Conservation (phyloP, 2,888 invertebrate genomes). For the Microdon myrmicae region DNA sequence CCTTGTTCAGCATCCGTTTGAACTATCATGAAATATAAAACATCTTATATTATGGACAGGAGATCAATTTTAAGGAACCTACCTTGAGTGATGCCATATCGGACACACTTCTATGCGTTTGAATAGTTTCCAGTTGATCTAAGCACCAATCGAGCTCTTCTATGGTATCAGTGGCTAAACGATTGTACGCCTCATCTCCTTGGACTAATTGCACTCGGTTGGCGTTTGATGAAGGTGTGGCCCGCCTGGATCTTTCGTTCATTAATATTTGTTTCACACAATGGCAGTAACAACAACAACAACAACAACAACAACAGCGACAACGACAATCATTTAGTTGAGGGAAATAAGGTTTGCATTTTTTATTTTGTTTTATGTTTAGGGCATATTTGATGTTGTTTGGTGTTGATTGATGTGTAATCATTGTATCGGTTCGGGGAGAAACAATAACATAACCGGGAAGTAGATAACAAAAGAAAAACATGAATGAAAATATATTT, state of each 20-base stretch:
- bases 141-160: slow-evolving; percentile 99
- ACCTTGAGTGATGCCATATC: slow-evolving; percentile 99
- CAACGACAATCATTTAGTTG: slow-evolving; percentile 14
- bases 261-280: slow-evolving; percentile 32
- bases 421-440: slow-evolving; percentile 22
- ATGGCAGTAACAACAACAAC: slow-evolving; percentile 56
- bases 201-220: slow-evolving; percentile 67
- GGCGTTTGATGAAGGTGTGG: slow-evolving; percentile 64
- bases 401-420: slow-evolving; percentile 19
- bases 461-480: slow-evolving; percentile 16
- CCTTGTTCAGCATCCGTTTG: slow-evolving; percentile 99
- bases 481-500: slow-evolving; percentile 1
- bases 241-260: slow-evolving; percentile 66
- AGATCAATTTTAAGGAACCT: slow-evolving; percentile 58
- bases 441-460: slow-evolving; percentile 39
- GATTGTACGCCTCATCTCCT: slow-evolving; percentile 88
- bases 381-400: slow-evolving; percentile 5
- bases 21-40: slow-evolving; percentile 75
- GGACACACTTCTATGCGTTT: slow-evolving; percentile 98
- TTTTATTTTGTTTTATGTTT: not conserved
- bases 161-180: slow-evolving; percentile 94
- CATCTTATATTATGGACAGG: not conserved
- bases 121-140: slow-evolving; percentile 99
- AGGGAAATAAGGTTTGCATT: slow-evolving; percentile 10
- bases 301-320: slow-evolving; percentile 44